Base-by-base conservation (phyloP, 2,888 invertebrate genomes). In the Poecilobothrus nobilitatus region DNA sequence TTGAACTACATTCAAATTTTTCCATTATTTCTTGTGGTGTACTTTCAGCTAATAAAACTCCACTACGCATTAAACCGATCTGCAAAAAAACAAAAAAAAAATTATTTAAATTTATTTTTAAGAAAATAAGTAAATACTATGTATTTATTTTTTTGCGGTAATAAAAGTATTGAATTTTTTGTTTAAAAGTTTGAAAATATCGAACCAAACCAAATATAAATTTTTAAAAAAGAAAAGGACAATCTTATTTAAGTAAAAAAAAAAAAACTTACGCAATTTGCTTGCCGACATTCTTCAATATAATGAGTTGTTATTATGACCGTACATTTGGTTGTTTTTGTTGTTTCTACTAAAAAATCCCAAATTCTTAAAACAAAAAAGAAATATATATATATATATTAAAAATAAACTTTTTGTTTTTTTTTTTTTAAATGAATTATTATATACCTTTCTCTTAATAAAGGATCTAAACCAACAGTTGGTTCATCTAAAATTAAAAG, bases 271-370 rank as follows among this genome's bases (percentile, higher is more conserved):
- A 93, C 93, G 82, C 85, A 87, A 78, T 91, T 86, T 4, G 93
- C 92, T 78, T 91, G 89, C 76, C 88, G 88, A 4, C 95, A 91
- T 83, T 96, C 96, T 78, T 96, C 96, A 70, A 96, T 95, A 77
- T 96, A 96, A 83, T 96, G 96, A 18, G 96, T 96, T 0, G 96
- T 96, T 69, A 96, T 94, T 70, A 96, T 89, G 68, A 96, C 90
- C 9, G 95, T 91, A 70, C 89, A 87, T 44, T 89, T 88, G 65
- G 86, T 85, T 74, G 85, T 85, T 71, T 86, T 83, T 0, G 94
- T 88, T 68, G 92, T 84, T 71, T 89, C 88, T 6, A 89, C 85
- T 68, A 96, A 83, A 80, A 92, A 90, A 71, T 91, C 87, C 96
- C 96, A 96, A 76, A 96, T 95, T 76, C 95, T 95, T 80, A 66